Conservation (phyloP, 30 jellyfish, hydroid and myxozoan genomes). For the Cassiopea xamachana region DNA sequence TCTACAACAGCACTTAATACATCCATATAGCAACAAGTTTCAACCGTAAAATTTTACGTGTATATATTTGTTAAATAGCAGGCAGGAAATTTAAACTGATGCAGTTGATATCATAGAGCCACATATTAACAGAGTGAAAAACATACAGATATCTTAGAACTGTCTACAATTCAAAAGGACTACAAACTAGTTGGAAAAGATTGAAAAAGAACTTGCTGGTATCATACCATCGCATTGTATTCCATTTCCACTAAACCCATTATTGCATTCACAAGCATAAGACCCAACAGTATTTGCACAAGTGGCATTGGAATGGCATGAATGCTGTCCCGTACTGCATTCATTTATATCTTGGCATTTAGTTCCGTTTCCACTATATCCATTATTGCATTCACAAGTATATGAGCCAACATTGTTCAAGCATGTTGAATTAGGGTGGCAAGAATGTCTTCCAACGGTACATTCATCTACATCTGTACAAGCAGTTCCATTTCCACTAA, state of each 20-base stretch:
- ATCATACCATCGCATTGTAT: neutral
- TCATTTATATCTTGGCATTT: constrained; percentile 64
- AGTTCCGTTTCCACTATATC: constrained; percentile 68
- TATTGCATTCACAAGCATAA: neutral
- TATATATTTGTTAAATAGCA: too few relatives aligned
- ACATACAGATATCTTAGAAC: too few relatives aligned
- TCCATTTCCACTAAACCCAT: constrained; percentile 14
- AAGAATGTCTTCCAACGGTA: constrained; percentile 23
- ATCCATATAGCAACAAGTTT: too few relatives aligned
- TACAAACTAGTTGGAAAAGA: neutral
- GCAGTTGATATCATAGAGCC: too few relatives aligned
- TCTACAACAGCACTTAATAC: too few relatives aligned
- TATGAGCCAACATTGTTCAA: constrained; percentile 49
- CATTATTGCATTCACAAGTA: constrained; percentile 50
- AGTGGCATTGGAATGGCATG: constrained; percentile 8
- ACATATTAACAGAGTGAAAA: too few relatives aligned
- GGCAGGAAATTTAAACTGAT: too few relatives aligned
- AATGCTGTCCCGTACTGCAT: constrained; percentile 22
- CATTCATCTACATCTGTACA: constrained; percentile 27
- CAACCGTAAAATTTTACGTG: too few relatives aligned
- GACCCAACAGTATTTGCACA: constrained; percentile 3
- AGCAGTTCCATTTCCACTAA: neutral
- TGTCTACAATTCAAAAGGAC: neutral
- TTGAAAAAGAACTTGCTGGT: too few relatives aligned
- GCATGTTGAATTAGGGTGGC: constrained; percentile 59